Percentiles rank a stretch among this genome's conserved stretches.
Conservation (phyloP, 2,797 vertebrate species). For the Yasuhikotakia modesta region DNA sequence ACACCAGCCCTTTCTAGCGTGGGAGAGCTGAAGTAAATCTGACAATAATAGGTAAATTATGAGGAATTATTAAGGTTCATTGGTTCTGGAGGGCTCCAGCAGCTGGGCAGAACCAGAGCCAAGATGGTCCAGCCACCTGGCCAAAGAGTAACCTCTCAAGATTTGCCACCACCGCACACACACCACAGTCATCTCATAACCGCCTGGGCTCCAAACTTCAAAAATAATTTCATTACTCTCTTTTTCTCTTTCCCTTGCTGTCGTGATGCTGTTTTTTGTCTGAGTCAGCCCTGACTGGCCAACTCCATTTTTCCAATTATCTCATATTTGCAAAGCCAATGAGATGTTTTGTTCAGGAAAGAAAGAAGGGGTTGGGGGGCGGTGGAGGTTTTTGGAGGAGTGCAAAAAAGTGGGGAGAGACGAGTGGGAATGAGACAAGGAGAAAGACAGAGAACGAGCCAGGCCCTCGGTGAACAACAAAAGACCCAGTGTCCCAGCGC, state of each 20-base stretch:
- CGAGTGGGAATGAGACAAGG: conserved; percentile 51
- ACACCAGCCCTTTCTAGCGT: conserved; percentile 6
- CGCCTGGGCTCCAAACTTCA: conserved; percentile 47
- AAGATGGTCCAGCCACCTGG: conserved; percentile 78
- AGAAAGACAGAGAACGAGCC: conserved; percentile 75
- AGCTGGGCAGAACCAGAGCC: conserved; percentile 74
- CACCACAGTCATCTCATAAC: conserved; percentile 12
- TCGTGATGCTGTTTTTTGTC: conserved; percentile 72
- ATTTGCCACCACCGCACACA: conserved; percentile 14
- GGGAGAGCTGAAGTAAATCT: conserved; percentile 36
- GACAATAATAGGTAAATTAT: conserved; percentile 73
- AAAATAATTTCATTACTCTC: conserved; percentile 68
- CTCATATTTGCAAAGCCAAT: conserved; percentile 89
- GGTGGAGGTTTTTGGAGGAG: conserved; percentile 60
- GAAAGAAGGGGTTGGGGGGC: conserved; percentile 43
- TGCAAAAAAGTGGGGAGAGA: conserved; percentile 55
- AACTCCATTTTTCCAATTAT: conserved; percentile 90
- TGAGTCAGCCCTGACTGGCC: conserved; percentile 77
- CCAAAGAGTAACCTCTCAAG: conserved; percentile 45
- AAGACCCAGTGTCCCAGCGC: conserved; percentile 93
- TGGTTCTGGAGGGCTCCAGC: conserved; percentile 77
- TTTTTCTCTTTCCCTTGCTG: conserved; percentile 26
- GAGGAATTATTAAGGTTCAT: conserved; percentile 76
- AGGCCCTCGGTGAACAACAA: conserved; percentile 89
- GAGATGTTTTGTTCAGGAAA: conserved; percentile 66